These are phyloP conservation scores for Mixornis gularis DNA, from an alignment of 2,113 vertebrate species.

Conservation along the genomic window DNA sequence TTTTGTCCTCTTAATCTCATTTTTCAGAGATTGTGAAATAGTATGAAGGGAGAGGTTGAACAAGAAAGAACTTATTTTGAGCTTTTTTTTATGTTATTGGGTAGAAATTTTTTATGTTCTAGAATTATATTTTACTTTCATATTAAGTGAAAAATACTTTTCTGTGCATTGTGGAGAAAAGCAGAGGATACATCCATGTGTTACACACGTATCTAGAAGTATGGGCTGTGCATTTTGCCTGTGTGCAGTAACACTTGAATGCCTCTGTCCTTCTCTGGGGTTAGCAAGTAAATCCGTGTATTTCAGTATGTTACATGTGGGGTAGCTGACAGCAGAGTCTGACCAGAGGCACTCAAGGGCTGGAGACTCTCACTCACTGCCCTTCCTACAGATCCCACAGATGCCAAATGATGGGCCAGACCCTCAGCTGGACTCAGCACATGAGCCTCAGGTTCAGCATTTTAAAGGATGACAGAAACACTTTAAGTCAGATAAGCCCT, in stretches of 20 bases:
- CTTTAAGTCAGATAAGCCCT: conserved; percentile 5
- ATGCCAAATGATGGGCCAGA: neutral
- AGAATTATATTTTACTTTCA: neutral
- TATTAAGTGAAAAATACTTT: neutral
- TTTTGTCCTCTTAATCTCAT: neutral
- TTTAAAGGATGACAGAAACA: conserved; percentile 39
- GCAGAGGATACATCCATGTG: neutral
- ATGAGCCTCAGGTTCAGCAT: conserved; percentile 25
- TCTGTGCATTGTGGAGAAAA: neutral
- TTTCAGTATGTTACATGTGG: neutral
- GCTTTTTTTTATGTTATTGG: neutral
- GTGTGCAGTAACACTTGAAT: neutral
- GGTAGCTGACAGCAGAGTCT: neutral
- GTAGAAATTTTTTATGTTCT: neutral
- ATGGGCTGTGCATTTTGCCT: neutral
- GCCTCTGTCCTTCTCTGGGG: neutral
- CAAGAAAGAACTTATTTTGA: neutral
- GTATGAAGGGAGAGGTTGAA: neutral
- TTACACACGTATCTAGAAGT: neutral
- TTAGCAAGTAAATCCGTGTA: neutral
- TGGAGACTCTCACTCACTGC: neutral
- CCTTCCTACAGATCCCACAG: neutral
- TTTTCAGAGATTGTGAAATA: neutral
- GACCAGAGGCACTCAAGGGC: neutral
- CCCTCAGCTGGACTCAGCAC: conserved; percentile 10